phyloP scores from a whole-genome alignment of 2,113 vertebrate genomes.

The Cairina moschata region DNA sequence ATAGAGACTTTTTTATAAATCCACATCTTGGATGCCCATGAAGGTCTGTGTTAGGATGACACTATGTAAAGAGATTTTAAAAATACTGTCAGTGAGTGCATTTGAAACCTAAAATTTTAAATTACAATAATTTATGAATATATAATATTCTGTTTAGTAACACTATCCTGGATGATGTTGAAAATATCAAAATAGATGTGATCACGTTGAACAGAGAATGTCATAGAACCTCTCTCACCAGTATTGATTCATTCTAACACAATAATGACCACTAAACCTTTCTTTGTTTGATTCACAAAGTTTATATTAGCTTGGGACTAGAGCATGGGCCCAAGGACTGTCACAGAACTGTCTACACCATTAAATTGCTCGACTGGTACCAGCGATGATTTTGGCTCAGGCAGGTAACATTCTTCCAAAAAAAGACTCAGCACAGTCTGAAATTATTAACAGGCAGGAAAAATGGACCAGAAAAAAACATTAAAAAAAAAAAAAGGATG shows the following conservation, averaged over 20 bases:
- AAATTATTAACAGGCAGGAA: rapidly evolving
- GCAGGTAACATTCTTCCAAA: neutral
- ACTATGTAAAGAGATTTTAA: neutral
- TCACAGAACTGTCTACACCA: neutral
- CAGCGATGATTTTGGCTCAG: neutral
- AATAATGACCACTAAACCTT: neutral
- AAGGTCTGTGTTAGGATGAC: neutral
- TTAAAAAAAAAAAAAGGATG: neutral
- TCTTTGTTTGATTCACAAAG: neutral
- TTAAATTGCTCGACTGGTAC: neutral
- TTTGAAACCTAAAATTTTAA: neutral
- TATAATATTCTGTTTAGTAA: neutral
- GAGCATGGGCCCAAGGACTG: rapidly evolving
- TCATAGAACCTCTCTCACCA: neutral
- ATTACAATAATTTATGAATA: neutral
- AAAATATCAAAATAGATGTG: neutral
- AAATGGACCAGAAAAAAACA: neutral
- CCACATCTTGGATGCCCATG: neutral
- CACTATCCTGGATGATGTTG: neutral
- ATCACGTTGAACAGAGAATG: neutral
- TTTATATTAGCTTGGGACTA: neutral
- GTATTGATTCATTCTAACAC: neutral
- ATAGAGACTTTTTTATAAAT: neutral
- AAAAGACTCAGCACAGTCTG: neutral
- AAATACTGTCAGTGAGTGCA: neutral